A percentile compares a stretch with the other conserved stretches of the same genome.
These are phyloP conservation scores for Cassiopea andromeda DNA, from an alignment of 30 jellyfish, hydroid and myxozoan genomes.

Conservation along the genomic window DNA sequence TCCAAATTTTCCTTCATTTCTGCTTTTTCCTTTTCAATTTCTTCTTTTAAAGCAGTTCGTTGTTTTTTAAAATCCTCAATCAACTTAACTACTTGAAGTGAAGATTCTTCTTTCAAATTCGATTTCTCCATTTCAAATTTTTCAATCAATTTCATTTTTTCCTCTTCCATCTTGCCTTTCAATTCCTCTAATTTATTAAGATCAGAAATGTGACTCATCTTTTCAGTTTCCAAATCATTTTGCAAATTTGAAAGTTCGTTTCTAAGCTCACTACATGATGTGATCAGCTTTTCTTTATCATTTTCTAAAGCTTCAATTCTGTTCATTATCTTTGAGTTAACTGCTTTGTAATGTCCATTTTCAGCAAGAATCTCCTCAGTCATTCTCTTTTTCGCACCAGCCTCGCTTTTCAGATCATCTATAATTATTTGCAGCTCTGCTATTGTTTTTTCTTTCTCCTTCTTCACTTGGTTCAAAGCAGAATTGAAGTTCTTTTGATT, in stretches of 20 bases:
- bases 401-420: slow-evolving; percentile 25
- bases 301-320: slow-evolving; percentile 41
- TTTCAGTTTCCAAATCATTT: slow-evolving; percentile 1
- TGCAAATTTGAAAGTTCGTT: background rate
- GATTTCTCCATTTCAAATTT: slow-evolving; percentile 41
- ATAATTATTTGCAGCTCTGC: slow-evolving; percentile 32
- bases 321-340: slow-evolving; percentile 29
- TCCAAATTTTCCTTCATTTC: slow-evolving; percentile 66
- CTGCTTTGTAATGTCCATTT: slow-evolving; percentile 24
- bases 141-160: slow-evolving; percentile 24
- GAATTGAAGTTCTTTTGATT: slow-evolving; percentile 66
- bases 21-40: slow-evolving; percentile 58
- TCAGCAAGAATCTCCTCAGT: slow-evolving; percentile 14
- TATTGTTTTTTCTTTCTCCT: slow-evolving; percentile 68
- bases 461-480: slow-evolving; percentile 72
- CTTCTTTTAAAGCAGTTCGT: slow-evolving; percentile 22
- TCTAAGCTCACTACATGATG: background rate
- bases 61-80: slow-evolving; percentile 47
- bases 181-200: background rate
- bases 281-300: slow-evolving; percentile 4
- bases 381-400: slow-evolving; percentile 1
- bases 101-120: slow-evolving; percentile 15
- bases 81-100: slow-evolving; percentile 26
- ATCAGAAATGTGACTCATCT: background rate
- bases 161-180: slow-evolving; percentile 28